phyloP scores from a whole-genome alignment of 2,797 vertebrate genomes.

The Cirrhinus mrigala region DNA sequence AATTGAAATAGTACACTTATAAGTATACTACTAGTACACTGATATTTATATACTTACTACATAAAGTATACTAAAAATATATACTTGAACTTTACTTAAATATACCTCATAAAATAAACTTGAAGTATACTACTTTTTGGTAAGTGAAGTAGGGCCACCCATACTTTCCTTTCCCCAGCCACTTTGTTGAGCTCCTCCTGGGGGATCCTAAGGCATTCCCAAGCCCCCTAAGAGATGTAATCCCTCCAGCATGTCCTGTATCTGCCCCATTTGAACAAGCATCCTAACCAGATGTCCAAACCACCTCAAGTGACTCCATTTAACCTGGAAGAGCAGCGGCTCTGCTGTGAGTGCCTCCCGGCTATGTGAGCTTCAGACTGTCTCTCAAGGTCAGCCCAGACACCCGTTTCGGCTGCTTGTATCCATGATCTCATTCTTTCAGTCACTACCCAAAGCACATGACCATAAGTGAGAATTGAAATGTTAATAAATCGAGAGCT shows the following conservation, averaged over 20 bases:
- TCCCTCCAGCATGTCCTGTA: not conserved
- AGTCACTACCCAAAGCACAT: not conserved
- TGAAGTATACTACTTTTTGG: no score
- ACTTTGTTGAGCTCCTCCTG: not conserved
- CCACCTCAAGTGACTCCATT: not conserved
- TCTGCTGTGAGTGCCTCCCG: not conserved
- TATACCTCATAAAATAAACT: no score
- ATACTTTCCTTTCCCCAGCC: not conserved
- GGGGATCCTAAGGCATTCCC: not conserved
- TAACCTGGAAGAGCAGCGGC: not conserved
- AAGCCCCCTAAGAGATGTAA: not conserved
- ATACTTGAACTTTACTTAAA: no score
- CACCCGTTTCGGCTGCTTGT: not conserved
- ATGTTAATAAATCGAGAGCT: not conserved
- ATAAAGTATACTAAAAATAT: no score
- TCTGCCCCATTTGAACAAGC: not conserved
- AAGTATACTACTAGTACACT: no score
- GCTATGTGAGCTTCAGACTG: not conserved
- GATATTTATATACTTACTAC: no score
- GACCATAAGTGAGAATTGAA: not conserved
- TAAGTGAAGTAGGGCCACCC: no score
- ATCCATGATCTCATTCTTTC: not conserved
- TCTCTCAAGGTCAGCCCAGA: not conserved
- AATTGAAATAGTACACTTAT: no score
- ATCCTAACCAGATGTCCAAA: not conserved